These are phyloP conservation scores for Sarcophaga subvicina DNA, from an alignment of 2,888 invertebrate species.

Conservation along the genomic window DNA sequence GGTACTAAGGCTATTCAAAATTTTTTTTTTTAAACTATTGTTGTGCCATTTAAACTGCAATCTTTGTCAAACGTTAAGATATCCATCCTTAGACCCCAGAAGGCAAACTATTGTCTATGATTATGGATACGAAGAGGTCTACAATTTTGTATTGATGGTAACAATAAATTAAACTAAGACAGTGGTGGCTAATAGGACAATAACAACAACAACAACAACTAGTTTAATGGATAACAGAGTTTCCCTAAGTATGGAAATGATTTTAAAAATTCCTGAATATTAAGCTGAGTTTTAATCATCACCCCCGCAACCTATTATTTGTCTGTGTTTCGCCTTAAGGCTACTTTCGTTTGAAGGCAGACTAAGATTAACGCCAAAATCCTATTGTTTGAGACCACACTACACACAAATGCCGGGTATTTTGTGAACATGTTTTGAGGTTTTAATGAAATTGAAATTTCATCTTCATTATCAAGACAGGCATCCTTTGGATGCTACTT, in stretches of 20 bases:
- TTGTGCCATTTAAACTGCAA: slow-evolving; percentile 25
- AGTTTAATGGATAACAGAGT: too few species aligned
- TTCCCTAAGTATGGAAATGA: too few species aligned
- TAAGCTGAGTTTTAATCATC: too few species aligned
- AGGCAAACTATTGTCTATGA: too few species aligned
- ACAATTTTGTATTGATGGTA: too few species aligned
- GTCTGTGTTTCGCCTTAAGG: too few species aligned
- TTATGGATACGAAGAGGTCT: too few species aligned
- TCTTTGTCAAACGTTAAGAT: slow-evolving; percentile 16
- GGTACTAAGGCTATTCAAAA: slow-evolving; percentile 13
- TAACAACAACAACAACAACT: slow-evolving; percentile 5
- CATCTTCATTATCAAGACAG: slow-evolving; percentile 27
- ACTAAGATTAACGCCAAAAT: slow-evolving; percentile 19
- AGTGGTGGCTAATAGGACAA: background rate
- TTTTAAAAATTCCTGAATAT: too few species aligned
- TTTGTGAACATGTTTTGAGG: slow-evolving; percentile 1
- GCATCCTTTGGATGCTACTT: background rate
- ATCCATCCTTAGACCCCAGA: background rate
- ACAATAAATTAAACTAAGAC: background rate
- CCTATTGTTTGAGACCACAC: background rate
- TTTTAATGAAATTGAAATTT: slow-evolving; percentile 64
- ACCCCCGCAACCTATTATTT: too few species aligned
- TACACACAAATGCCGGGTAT: background rate
- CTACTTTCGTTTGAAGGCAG: slow-evolving; percentile 17
- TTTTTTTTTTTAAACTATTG: slow-evolving; percentile 29